Percentiles rank a stretch among this genome's conserved stretches.
These are phyloP conservation scores for Scleropages formosus DNA, from an alignment of 2,797 vertebrate species.

Conservation along the genomic window DNA sequence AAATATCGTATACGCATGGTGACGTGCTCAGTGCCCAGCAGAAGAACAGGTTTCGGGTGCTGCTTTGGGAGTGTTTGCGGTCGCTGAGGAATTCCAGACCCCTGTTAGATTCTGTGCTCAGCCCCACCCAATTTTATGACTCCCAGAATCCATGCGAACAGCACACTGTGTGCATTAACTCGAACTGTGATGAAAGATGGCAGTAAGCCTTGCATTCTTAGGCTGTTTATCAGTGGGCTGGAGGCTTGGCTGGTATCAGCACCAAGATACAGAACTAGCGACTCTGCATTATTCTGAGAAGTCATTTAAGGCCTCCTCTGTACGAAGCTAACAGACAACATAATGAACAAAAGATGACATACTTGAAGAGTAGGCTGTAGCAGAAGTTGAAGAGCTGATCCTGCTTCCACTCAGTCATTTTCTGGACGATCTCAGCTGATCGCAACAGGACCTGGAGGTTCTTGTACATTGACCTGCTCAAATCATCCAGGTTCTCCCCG, in stretches of 20 bases:
- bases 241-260: background rate
- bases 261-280: background rate
- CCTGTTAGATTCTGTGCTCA: no score
- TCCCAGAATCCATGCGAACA: background rate
- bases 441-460: conserved; percentile 68
- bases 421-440: conserved; percentile 37
- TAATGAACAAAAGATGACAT: conserved; percentile 24
- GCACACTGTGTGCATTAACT: background rate
- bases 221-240: background rate
- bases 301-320: background rate
- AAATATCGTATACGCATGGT: no score
- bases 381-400: conserved; percentile 75
- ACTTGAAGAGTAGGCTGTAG: conserved; percentile 82
- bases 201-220: no score
- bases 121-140: background rate
- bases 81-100: background rate
- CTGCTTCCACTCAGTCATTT: conserved; percentile 62
- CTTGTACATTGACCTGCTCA: conserved; percentile 65
- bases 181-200: background rate
- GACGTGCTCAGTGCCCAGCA: no score
- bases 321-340: background rate
- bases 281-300: no score
- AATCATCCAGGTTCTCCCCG: conserved; percentile 57
- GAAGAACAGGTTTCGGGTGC: no score
- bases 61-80: background rate